Conservation (phyloP, 2,113 vertebrate species). For the Pungitius pungitius region DNA sequence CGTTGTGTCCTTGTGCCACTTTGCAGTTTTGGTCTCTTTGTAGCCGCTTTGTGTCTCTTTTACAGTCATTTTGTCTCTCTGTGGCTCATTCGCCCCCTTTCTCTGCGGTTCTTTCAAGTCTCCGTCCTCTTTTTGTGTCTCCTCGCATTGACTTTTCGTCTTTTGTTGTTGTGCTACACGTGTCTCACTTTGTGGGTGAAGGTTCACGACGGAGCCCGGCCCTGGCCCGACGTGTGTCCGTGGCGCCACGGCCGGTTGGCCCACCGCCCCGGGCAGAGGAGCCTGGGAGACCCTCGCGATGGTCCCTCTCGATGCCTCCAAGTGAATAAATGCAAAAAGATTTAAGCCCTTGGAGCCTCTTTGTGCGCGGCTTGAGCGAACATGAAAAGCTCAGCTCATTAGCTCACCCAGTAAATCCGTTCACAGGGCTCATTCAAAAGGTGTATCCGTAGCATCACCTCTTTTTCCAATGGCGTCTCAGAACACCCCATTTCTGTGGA, state of each 20-base stretch:
- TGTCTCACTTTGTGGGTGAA: background rate
- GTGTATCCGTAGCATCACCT: background rate
- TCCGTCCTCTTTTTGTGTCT: background rate
- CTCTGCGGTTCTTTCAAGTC: no score
- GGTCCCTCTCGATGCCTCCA: background rate
- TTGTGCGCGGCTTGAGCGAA: background rate
- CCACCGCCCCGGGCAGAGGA: background rate
- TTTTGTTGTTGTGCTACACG: background rate
- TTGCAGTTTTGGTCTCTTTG: background rate
- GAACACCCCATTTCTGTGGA: background rate
- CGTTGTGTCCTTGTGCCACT: background rate
- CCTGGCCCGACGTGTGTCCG: background rate
- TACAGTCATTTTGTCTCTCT: background rate
- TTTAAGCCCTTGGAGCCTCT: background rate
- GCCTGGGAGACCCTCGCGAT: background rate
- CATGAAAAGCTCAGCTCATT: conserved; percentile 5
- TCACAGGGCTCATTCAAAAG: background rate
- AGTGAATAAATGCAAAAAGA: background rate
- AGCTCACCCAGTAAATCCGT: background rate
- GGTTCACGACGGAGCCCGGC: background rate
- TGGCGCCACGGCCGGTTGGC: background rate
- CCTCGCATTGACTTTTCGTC: rapidly evolving
- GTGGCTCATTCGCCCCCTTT: no score
- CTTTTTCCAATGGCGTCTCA: background rate
- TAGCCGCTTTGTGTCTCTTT: background rate